Percentiles rank a stretch among this genome's conserved stretches.
Conservation (phyloP, 2,113 vertebrate species). For the Bubo bubo region DNA sequence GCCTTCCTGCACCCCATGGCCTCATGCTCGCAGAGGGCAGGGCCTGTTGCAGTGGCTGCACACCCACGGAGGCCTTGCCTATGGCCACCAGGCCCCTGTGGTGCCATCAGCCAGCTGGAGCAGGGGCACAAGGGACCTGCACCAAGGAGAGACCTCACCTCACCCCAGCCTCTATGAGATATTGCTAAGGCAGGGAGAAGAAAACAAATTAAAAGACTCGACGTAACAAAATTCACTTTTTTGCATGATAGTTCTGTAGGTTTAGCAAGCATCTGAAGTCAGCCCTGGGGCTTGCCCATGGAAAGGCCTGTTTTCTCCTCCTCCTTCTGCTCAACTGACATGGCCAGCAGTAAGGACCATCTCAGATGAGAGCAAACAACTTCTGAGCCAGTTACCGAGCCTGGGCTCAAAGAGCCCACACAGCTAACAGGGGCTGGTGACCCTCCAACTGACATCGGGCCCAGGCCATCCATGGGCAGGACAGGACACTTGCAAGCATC, state of each 20-base stretch:
- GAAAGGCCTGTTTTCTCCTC: background rate
- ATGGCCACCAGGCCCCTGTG: too few relatives aligned
- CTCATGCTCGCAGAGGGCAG: rapidly evolving
- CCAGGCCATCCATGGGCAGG: background rate
- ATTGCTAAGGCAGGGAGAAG: background rate
- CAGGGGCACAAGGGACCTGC: background rate
- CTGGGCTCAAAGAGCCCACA: background rate
- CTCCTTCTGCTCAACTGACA: background rate
- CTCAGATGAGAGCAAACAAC: background rate
- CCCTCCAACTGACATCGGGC: rapidly evolving
- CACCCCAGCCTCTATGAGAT: too few relatives aligned
- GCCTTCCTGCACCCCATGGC: background rate
- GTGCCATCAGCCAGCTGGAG: background rate
- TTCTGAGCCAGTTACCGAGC: background rate
- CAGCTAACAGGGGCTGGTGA: background rate
- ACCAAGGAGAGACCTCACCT: background rate
- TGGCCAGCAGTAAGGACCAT: background rate
- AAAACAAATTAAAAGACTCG: background rate
- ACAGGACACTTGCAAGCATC: background rate
- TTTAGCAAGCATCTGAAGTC: background rate
- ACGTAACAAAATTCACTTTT: background rate
- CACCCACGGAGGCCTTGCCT: background rate
- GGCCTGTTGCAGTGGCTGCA: rapidly evolving
- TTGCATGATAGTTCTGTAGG: background rate
- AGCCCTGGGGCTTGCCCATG: background rate